Evolutionary conservation across 2,888 invertebrate species (phyloP), one percentile per base, ranked within the genome.

Genomic region (Labia minor): DNA sequence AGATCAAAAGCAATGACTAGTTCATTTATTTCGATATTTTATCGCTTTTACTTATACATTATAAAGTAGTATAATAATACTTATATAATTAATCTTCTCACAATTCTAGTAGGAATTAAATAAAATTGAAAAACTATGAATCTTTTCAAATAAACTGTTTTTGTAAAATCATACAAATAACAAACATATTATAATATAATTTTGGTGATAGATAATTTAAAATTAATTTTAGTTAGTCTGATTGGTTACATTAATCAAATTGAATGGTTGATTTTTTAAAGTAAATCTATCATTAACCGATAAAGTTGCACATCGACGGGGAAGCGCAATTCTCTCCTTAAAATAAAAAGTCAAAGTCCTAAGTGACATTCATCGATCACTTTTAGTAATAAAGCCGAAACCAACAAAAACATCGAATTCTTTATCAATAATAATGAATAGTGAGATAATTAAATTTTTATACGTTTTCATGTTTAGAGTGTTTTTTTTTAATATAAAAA

Each of bases 361-460:
- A 49, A 49, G 49, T 49, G 49, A 49, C 49, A 49, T n/a, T n/a
- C 49, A 49, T 49, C 49, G 49, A 49, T 49, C 49, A 49, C 49
- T 49, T 49, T 49, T 49, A 49, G 16, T 4, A 16, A 49, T 16
- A 14, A 49, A 49, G 49, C 16, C 49, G 16, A 11, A 49, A 49
- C 26, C 4, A 26, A 26, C 26, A 26, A 26, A 26, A 26, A 26
- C 26, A 8, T 49, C 14, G n/a, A 14, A 8, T 49, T 49, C 49
- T 49, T 49, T 6, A 49, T 49, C 49, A 49, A 49, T 49, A 49
- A 49, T 49, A 49, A 49, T 16, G 49, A 49, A 49, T 49, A 26
- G 26, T 49, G 49, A 49, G 49, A 49, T 49, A 49, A 49, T 49
- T 49, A 16, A 49, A 49, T 49, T 14, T 49, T 49, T 49, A 49